Percentiles rank a stretch among this genome's conserved stretches.
phyloP scores from a whole-genome alignment of 2,888 invertebrate genomes.

The Protophormia terraenovae region DNA sequence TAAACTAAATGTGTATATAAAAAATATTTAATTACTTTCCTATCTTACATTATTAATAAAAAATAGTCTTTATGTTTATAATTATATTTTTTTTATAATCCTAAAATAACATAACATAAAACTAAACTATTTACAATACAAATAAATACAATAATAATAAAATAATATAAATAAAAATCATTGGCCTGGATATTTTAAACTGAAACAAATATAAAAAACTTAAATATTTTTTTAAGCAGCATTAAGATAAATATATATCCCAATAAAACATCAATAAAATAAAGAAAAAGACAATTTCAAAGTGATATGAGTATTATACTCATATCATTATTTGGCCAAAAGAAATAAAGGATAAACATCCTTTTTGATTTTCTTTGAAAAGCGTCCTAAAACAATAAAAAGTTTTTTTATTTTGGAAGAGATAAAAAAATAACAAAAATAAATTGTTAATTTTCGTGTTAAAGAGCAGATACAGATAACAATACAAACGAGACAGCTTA shows the following conservation, averaged over 20 bases:
- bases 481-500: conserved; percentile 68
- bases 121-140: background rate
- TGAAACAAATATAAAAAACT: background rate
- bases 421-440: background rate
- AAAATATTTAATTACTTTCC: too few relatives aligned
- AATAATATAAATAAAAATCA: conserved; percentile 66
- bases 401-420: background rate
- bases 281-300: too few relatives aligned
- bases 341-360: background rate
- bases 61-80: background rate
- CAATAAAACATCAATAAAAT: background rate
- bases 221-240: background rate
- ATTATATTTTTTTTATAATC: background rate
- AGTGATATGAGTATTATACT: background rate
- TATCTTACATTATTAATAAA: too few relatives aligned
- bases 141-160: conserved; percentile 24
- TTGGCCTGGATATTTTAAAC: conserved; percentile 32
- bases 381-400: background rate
- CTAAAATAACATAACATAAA: background rate
- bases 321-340: background rate
- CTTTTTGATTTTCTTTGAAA: background rate
- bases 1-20: too few relatives aligned
- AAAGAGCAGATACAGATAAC: background rate
- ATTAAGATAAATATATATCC: background rate
- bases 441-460: background rate